Base-by-base conservation (phyloP, 2,113 vertebrate genomes). In the Callaeas wilsoni region DNA sequence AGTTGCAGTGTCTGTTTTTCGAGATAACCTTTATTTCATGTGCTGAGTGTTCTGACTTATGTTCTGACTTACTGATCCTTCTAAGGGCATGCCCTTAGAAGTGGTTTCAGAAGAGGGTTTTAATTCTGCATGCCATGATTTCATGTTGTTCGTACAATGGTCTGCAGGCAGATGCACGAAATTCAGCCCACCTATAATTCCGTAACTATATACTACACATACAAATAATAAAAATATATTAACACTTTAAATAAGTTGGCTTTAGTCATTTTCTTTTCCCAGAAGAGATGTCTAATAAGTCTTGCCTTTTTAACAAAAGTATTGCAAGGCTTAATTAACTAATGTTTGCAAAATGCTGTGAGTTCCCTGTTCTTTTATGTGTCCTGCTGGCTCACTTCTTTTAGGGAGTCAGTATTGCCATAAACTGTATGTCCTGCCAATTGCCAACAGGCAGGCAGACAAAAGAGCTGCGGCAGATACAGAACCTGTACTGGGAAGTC, bases 291-390 rank as follows among this genome's bases (percentile, higher is more conserved):
- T 84, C 41, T 87, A 69, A 13, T 56, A 85, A 68, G 63, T 75
- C 64, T 73, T 95, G 41, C 7, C 33, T 83, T 83, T 68, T 83
- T 76, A 65, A 70, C 19, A 91, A 86, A 73, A 21, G 5, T 63
- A 32, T 88, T 37, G 5, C 50, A 88, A 81, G 62, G 82, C 35
- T 92, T 91, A 94, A 94, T 94, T 94, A 89, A 82, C 64, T 77
- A 65, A 77, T 37, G 33, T 87, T 93, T 71, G 59, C 69, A 65
- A 90, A 96, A 67, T 65, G 71, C 44, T 89, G 84, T 64, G 53
- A 87, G 67, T 52, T 83, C 33, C 37, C 50, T 68, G 8, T 68
- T 42, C 74, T 91, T 89, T 60, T 50, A 75, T 65, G 26, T 49
- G 56, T 64, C 75, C 53, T 87, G 49, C 37, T 87, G 70, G 52